Percentiles rank a stretch among this genome's conserved stretches.
Evolutionary conservation across 2,888 invertebrate genomes (phyloP).

Genomic region (Phyllotreta striolata): DNA sequence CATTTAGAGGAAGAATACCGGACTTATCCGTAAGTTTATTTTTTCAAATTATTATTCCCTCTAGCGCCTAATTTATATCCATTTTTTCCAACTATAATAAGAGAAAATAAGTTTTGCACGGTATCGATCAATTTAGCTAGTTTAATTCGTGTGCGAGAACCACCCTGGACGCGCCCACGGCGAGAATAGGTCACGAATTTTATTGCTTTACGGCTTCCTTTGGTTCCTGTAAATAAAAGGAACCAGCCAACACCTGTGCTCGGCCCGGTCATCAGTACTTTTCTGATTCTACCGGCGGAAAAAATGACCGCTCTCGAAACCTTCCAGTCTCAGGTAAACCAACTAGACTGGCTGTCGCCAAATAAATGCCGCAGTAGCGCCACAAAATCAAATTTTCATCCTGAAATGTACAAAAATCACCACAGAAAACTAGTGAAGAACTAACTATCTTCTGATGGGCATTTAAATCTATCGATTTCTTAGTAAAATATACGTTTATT

Average conservation of each 20-base stretch:
- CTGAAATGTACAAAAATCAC: no score
- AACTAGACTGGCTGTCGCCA: constrained; percentile 52
- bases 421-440: no score
- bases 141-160: no score
- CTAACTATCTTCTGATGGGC: no score
- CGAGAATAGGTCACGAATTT: constrained; percentile 3
- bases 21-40: constrained; percentile 67
- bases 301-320: constrained; percentile 4
- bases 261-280: background rate
- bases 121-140: no score
- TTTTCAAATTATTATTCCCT: no score
- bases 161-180: no score
- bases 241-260: constrained; percentile 25
- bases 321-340: constrained; percentile 30
- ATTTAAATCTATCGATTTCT: no score
- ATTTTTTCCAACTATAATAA: background rate
- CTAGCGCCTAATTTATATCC: no score
- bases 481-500: no score
- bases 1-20: constrained; percentile 75
- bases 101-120: background rate
- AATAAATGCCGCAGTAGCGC: constrained; percentile 28
- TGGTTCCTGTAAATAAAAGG: constrained; percentile 23
- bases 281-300: background rate
- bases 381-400: background rate
- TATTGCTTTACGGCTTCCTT: constrained; percentile 30